Conservation (phyloP, 2,888 invertebrate genomes). For the Orgyia antiqua region DNA sequence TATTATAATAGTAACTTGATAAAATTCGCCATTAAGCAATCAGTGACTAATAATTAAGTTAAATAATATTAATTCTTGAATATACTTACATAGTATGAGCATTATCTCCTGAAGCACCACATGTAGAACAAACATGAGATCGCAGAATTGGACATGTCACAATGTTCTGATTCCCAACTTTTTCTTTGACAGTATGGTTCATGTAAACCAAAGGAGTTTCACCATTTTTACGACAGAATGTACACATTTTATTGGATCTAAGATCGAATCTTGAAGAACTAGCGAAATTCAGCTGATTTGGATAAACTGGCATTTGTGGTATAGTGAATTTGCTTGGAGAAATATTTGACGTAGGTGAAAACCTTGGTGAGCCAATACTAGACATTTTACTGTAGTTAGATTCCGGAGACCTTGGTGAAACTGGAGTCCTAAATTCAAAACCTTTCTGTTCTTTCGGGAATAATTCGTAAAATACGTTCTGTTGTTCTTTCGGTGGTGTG, state of each 20-base stretch:
- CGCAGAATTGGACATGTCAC: slow-evolving; percentile 64
- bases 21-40: too few relatives aligned
- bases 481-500: slow-evolving; percentile 30
- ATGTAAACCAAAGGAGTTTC: slow-evolving; percentile 59
- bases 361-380: slow-evolving; percentile 9
- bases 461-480: slow-evolving; percentile 39
- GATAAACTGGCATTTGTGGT: slow-evolving; percentile 9
- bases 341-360: slow-evolving; percentile 8
- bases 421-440: slow-evolving; percentile 33
- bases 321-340: slow-evolving; percentile 11
- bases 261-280: slow-evolving; percentile 18
- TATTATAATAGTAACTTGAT: too few relatives aligned
- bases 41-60: too few relatives aligned
- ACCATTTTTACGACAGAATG: slow-evolving; percentile 66
- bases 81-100: slow-evolving; percentile 69
- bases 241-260: slow-evolving; percentile 40
- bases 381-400: slow-evolving; percentile 7
- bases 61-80: too few relatives aligned
- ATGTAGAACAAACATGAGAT: slow-evolving; percentile 52
- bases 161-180: slow-evolving; percentile 38
- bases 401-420: slow-evolving; percentile 19
- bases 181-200: slow-evolving; percentile 54
- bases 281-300: slow-evolving; percentile 8
- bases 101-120: slow-evolving; percentile 55
- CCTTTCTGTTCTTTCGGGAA: slow-evolving; percentile 45